These are phyloP conservation scores for Poecile montanus DNA, from an alignment of 2,797 vertebrate genomes.

Conservation along the genomic window DNA sequence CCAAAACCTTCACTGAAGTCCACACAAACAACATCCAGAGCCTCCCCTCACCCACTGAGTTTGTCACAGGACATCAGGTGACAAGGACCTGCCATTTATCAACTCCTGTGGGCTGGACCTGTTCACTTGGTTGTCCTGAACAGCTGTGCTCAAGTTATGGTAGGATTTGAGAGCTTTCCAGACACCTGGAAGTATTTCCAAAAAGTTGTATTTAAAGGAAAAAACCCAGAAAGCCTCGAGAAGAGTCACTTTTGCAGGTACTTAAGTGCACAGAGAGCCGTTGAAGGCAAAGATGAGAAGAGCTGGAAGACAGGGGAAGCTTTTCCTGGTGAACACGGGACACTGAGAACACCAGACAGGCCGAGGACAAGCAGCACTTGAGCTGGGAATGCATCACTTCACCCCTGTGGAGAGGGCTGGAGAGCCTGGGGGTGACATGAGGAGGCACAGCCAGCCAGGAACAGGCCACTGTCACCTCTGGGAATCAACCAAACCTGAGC, in stretches of 20 bases:
- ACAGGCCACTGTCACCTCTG: neutral
- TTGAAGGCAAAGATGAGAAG: rapidly evolving
- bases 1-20: neutral
- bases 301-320: neutral
- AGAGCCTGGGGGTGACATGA: neutral
- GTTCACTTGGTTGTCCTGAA: neutral
- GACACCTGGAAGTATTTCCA: neutral
- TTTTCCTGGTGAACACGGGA: neutral
- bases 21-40: neutral
- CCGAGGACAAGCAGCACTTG: neutral
- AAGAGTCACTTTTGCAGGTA: neutral
- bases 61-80: neutral
- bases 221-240: rapidly evolving
- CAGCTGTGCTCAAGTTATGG: neutral
- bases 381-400: neutral
- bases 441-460: neutral
- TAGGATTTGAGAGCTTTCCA: neutral
- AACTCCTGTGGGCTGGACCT: rapidly evolving
- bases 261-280: rapidly evolving
- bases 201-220: neutral
- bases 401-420: neutral
- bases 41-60: neutral
- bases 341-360: neutral
- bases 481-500: neutral
- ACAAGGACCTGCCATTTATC: neutral